Percentiles rank a stretch among this genome's conserved stretches.
Conservation (phyloP, 1,140 invertebrate species). For the Cephus cinctus region DNA sequence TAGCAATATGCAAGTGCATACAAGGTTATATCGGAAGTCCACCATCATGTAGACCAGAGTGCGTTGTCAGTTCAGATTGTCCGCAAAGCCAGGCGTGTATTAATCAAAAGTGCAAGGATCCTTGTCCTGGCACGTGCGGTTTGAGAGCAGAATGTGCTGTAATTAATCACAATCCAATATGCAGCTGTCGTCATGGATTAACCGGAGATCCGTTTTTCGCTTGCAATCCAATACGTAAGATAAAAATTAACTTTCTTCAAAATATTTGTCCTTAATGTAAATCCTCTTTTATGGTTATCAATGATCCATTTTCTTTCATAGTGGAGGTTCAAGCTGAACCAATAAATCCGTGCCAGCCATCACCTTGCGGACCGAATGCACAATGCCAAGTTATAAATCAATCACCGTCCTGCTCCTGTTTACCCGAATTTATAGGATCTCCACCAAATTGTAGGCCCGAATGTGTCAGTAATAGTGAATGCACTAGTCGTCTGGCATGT, state of each 20-base stretch:
- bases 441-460: conserved; percentile 69
- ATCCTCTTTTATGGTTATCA: not conserved
- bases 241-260: too few species aligned
- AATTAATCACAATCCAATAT: conserved; percentile 72
- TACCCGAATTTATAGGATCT: conserved; percentile 61
- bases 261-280: conserved; percentile 10
- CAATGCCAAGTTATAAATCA: conserved; percentile 62
- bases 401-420: conserved; percentile 66
- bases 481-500: conserved; percentile 62
- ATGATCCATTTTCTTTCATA: conserved; percentile 12
- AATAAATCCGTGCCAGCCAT: conserved; percentile 65
- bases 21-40: conserved; percentile 64
- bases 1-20: conserved; percentile 63
- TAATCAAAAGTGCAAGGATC: conserved; percentile 70
- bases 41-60: conserved; percentile 67
- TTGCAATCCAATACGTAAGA: conserved; percentile 54
- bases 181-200: conserved; percentile 67
- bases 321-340: conserved; percentile 28
- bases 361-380: conserved; percentile 72
- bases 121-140: conserved; percentile 71
- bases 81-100: conserved; percentile 64
- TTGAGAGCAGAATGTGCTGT: conserved; percentile 62
- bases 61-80: conserved; percentile 66
- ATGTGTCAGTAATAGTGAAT: conserved; percentile 66
- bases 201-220: conserved; percentile 72